A percentile compares a stretch with the other conserved stretches of the same genome.
These are phyloP conservation scores for Thyatira batis DNA, from an alignment of 2,888 invertebrate genomes.

Conservation along the genomic window DNA sequence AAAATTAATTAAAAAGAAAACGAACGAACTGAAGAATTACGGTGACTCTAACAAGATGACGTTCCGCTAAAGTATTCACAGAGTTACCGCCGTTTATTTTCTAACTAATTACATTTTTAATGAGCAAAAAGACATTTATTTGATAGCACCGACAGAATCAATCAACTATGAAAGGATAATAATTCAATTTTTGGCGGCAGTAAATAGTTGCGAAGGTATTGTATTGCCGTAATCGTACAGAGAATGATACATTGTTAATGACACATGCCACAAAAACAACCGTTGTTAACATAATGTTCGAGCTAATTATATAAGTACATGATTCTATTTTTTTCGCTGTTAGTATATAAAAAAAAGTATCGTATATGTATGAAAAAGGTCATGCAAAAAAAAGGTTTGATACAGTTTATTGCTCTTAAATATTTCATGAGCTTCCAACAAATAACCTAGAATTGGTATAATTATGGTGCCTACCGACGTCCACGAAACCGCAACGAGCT, in stretches of 20 bases:
- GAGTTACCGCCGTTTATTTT: conserved; percentile 47
- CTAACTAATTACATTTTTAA: conserved; percentile 42
- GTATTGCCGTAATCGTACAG: not conserved
- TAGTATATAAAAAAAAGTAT: too few species aligned
- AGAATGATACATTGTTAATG: not conserved
- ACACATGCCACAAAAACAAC: not conserved
- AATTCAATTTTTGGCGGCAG: not conserved
- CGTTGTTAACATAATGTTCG: too few species aligned
- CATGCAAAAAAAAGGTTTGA: too few species aligned
- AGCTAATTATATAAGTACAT: too few species aligned
- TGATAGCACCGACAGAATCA: conserved; percentile 2
- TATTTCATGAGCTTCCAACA: too few species aligned
- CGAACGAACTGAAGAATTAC: conserved; percentile 66
- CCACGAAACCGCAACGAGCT: not conserved
- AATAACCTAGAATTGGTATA: not conserved
- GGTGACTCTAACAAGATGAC: conserved; percentile 64
- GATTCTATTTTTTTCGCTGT: too few species aligned
- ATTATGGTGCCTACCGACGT: not conserved
- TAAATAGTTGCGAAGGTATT: not conserved
- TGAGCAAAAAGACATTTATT: conserved; percentile 15
- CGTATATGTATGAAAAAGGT: too few species aligned
- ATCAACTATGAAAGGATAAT: not conserved
- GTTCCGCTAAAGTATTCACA: conserved; percentile 50
- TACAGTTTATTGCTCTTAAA: too few species aligned
- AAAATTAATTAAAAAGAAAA: conserved; percentile 82